Conservation (phyloP, 2,113 vertebrate species). For the Candoia aspera region DNA sequence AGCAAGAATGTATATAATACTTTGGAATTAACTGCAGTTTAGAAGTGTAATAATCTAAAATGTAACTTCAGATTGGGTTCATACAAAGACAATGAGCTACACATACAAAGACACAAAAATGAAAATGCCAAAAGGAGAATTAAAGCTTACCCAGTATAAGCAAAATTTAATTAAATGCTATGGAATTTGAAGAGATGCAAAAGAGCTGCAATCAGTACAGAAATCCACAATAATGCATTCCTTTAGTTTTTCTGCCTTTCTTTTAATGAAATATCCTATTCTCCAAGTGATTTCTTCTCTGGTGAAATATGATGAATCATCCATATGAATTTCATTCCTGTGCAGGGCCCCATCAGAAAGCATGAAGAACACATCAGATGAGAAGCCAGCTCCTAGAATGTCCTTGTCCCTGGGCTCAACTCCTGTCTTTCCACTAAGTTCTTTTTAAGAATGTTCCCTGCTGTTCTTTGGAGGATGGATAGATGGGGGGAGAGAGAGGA, state of each 20-base stretch:
- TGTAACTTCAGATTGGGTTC: background rate
- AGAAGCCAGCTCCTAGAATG: background rate
- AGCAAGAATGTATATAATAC: background rate
- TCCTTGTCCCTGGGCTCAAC: background rate
- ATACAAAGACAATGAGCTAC: background rate
- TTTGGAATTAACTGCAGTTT: background rate
- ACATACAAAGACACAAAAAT: background rate
- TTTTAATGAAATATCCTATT: background rate
- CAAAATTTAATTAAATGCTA: background rate
- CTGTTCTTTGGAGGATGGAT: background rate
- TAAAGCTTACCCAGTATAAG: background rate
- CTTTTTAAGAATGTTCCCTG: background rate
- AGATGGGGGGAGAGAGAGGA: no score
- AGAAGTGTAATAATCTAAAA: conserved; percentile 12
- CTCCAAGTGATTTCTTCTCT: background rate
- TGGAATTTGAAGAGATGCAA: background rate
- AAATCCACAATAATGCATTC: background rate
- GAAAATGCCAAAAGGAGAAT: background rate
- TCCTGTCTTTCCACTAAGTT: background rate
- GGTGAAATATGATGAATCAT: background rate
- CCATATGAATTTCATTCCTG: background rate
- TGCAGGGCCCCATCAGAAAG: background rate
- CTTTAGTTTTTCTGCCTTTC: background rate
- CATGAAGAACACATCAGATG: background rate
- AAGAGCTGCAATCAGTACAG: background rate